Evolutionary conservation across 2,113 vertebrate species (phyloP).

Genomic region (Triplophysa siluroides): DNA sequence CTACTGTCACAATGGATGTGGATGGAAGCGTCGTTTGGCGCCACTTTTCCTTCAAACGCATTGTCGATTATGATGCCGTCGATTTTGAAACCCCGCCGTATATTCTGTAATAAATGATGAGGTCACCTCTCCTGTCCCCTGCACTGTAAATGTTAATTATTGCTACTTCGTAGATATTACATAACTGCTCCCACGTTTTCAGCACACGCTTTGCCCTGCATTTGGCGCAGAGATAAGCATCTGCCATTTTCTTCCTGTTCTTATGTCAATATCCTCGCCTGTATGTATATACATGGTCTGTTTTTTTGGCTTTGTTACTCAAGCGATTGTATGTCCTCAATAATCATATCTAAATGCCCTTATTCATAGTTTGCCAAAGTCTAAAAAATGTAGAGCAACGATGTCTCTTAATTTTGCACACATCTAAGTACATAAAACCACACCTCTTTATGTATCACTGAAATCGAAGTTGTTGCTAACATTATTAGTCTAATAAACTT

Average conservation of each 20-base stretch:
- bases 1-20: conserved; percentile 2
- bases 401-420: neutral
- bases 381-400: neutral
- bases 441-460: conserved; percentile 40
- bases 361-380: neutral
- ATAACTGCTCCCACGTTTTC: conserved; percentile 11
- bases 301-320: no score
- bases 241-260: neutral
- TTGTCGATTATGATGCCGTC: neutral
- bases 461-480: neutral
- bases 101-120: neutral
- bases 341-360: neutral
- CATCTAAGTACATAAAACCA: conserved; percentile 23
- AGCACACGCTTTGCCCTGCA: neutral
- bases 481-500: neutral
- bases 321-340: neutral
- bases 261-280: neutral
- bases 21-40: conserved; percentile 55
- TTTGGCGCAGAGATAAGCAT: neutral
- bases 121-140: no score
- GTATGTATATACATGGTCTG: no score
- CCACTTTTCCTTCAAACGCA: conserved; percentile 54
- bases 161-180: neutral
- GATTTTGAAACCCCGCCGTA: conserved; percentile 12
- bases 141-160: neutral